phyloP scores from a whole-genome alignment of 2,113 vertebrate genomes.

The Pelecanoides urinatrix region DNA sequence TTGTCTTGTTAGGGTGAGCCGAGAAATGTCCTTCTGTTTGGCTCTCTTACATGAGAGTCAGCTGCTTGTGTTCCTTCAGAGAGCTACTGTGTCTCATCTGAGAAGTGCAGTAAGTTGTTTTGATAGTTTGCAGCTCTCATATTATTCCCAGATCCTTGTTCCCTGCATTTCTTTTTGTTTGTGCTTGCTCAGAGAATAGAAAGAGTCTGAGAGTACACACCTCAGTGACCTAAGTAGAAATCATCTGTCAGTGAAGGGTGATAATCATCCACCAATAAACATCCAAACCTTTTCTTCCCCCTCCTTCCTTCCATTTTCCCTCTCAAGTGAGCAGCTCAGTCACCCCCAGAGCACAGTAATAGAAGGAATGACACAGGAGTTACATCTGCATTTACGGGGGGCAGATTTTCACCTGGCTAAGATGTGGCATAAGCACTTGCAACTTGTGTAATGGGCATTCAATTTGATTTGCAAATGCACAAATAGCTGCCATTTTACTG shows the following conservation, averaged over 20 bases:
- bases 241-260: background rate
- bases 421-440: background rate
- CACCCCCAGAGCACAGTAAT: background rate
- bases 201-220: background rate
- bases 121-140: background rate
- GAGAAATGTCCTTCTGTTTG: background rate
- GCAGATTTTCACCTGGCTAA: background rate
- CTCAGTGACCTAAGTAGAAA: background rate
- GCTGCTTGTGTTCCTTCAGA: background rate
- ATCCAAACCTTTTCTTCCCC: background rate
- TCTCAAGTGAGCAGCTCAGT: background rate
- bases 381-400: background rate
- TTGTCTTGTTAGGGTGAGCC: background rate
- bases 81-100: background rate
- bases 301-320: background rate
- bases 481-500: background rate
- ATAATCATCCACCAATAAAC: background rate
- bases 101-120: background rate
- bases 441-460: background rate
- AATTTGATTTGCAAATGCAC: background rate
- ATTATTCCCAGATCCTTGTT: background rate
- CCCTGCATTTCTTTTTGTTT: background rate
- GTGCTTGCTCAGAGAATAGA: background rate
- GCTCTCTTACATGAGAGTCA: background rate
- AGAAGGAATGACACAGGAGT: background rate